Conservation (phyloP, 2,113 vertebrate genomes). For the Stigmatopora argus region DNA sequence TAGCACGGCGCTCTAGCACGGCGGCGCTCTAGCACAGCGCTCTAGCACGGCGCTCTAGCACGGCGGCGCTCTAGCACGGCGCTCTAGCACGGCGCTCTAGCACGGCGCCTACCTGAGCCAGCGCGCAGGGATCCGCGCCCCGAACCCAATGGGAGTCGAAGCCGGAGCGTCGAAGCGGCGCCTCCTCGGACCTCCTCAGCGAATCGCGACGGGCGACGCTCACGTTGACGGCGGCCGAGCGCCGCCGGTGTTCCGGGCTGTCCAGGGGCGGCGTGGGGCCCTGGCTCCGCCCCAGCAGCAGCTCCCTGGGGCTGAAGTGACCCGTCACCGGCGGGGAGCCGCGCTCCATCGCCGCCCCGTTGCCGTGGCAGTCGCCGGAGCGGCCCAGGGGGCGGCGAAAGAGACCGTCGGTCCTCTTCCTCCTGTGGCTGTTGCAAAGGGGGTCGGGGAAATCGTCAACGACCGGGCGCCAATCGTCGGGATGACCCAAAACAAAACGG, state of each 20-base stretch:
- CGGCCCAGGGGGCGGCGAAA: slow-evolving; percentile 81
- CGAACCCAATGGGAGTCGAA: slow-evolving; percentile 82
- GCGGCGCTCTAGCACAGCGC: too few species aligned
- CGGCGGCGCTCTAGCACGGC: too few species aligned
- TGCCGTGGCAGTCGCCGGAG: slow-evolving; percentile 77
- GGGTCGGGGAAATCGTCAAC: too few species aligned
- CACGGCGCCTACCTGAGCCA: slow-evolving; percentile 77
- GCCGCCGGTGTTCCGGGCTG: slow-evolving; percentile 84
- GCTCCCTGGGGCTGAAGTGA: slow-evolving; percentile 83
- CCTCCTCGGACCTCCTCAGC: slow-evolving; percentile 85
- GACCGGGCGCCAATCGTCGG: too few species aligned
- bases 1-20: too few species aligned
- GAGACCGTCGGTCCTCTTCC: slow-evolving; percentile 82
- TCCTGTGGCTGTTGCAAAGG: slow-evolving; percentile 70
- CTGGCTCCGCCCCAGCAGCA: slow-evolving; percentile 79
- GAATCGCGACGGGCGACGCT: slow-evolving; percentile 88
- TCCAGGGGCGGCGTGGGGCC: slow-evolving; percentile 76
- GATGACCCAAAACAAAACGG: too few species aligned
- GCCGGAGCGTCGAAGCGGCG: slow-evolving; percentile 87
- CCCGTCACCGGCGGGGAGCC: slow-evolving; percentile 81
- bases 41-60: too few species aligned
- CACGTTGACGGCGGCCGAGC: slow-evolving; percentile 83
- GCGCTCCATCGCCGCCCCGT: slow-evolving; percentile 76
- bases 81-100: too few species aligned
- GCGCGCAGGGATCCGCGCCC: slow-evolving; percentile 82